Conservation (phyloP, 2,888 invertebrate species). For the Temnothorax ravouxi region DNA sequence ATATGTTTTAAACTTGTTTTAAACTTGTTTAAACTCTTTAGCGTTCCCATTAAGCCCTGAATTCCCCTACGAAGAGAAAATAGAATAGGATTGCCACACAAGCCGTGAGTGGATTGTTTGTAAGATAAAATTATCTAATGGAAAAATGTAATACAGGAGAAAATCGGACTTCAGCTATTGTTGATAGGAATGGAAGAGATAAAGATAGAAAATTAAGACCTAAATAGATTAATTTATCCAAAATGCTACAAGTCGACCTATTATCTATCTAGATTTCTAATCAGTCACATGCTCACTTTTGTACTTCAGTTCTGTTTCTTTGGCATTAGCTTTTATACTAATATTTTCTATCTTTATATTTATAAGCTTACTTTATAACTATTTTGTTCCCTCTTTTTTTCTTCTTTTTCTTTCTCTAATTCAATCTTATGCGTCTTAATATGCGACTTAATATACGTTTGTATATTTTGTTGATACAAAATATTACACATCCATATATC, state of each 20-base stretch:
- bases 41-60: too few species aligned
- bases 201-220: constrained; percentile 25
- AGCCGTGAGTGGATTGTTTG: constrained; percentile 22
- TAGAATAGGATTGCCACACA: not conserved
- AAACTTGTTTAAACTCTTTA: too few species aligned
- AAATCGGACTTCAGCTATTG: not conserved
- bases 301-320: constrained; percentile 15
- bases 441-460: not conserved
- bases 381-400: not conserved
- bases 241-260: constrained; percentile 57
- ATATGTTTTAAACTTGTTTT: too few species aligned
- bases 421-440: not conserved
- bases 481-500: not conserved
- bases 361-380: not conserved
- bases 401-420: not conserved
- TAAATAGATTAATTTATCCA: constrained; percentile 67
- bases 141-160: not conserved
- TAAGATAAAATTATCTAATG: constrained; percentile 57
- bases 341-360: not conserved
- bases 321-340: not conserved
- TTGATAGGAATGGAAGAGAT: not conserved
- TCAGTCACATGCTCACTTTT: constrained; percentile 57
- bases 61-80: not conserved
- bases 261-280: constrained; percentile 57
- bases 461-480: not conserved